Evolutionary conservation across 2,888 invertebrate genomes (phyloP).

Genomic region (Cremastobaeus sp.): DNA sequence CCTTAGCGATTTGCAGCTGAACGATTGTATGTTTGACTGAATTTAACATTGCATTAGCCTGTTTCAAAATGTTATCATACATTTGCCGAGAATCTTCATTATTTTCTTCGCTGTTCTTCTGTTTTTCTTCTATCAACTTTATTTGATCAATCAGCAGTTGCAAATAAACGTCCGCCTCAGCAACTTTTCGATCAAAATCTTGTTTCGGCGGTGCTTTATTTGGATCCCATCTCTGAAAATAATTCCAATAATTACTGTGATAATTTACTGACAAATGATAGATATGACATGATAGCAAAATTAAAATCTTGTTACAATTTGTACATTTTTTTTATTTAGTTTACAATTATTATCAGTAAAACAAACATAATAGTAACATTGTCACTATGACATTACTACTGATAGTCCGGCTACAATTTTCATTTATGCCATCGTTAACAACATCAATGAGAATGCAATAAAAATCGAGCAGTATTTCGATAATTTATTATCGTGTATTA

Average conservation of each 20-base stretch:
- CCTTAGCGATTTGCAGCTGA: conserved; percentile 97
- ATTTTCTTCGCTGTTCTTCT: conserved; percentile 63
- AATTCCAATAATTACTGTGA: conserved; percentile 50
- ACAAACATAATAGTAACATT: no score
- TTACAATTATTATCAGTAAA: no score
- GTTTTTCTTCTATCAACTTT: conserved; percentile 81
- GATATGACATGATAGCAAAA: no score
- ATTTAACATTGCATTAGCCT: conserved; percentile 91
- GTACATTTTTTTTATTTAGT: no score
- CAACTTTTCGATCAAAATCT: conserved; percentile 90
- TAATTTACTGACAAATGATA: no score
- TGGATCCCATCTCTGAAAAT: conserved; percentile 80
- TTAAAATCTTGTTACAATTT: no score
- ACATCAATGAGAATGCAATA: no score
- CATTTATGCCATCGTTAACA: no score
- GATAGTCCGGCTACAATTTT: no score
- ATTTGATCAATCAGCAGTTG: conserved; percentile 97
- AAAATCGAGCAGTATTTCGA: no score
- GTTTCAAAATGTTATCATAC: conserved; percentile 71
- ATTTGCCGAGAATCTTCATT: conserved; percentile 69
- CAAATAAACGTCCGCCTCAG: conserved; percentile 97
- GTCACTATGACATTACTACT: no score
- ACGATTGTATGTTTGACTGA: conserved; percentile 99
- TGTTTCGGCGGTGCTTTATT: conserved; percentile 81
- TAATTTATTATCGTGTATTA: no score